A percentile compares a stretch with the other conserved stretches of the same genome.
These are phyloP conservation scores for Drosophila affinis DNA, from an alignment of 2,888 invertebrate species.

Conservation along the genomic window DNA sequence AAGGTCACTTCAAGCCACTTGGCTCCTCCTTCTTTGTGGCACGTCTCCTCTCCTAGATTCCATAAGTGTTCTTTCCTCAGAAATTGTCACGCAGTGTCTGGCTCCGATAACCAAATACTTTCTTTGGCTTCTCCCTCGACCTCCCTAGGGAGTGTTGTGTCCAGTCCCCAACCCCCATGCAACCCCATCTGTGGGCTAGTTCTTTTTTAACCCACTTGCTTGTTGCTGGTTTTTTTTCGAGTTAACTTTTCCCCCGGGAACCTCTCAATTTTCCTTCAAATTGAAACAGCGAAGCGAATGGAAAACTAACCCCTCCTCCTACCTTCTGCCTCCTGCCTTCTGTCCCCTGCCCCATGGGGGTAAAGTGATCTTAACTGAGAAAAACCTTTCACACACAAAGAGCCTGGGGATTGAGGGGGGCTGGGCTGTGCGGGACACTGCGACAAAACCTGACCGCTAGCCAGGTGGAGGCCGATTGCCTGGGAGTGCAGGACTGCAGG, in stretches of 20 bases:
- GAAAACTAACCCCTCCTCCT: neutral
- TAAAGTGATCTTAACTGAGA: slow-evolving; percentile 8
- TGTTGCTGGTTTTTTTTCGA: neutral
- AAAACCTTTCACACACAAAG: slow-evolving; percentile 41
- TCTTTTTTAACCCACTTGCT: slow-evolving; percentile 27
- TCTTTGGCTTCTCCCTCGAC: slow-evolving; percentile 24
- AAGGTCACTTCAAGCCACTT: neutral
- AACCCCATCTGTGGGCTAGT: slow-evolving; percentile 19
- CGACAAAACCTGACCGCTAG: slow-evolving; percentile 38
- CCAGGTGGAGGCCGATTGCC: slow-evolving; percentile 17
- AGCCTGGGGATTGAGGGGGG: slow-evolving; percentile 1
- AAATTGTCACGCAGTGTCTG: neutral
- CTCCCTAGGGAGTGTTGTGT: neutral
- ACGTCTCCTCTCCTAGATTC: neutral
- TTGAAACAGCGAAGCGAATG: slow-evolving; percentile 26
- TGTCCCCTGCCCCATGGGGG: neutral
- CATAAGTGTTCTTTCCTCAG: too few relatives aligned
- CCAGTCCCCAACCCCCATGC: neutral
- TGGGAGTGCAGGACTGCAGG: slow-evolving; percentile 35
- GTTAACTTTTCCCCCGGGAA: slow-evolving; percentile 13
- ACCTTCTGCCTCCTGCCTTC: neutral
- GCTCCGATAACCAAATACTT: slow-evolving; percentile 13
- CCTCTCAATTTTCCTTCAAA: slow-evolving; percentile 3
- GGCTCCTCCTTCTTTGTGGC: neutral
- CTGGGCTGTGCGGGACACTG: slow-evolving; percentile 3